Evolutionary conservation across 1,140 invertebrate species (phyloP), one percentile per base, ranked within the genome.

Genomic region (Berghia stephanieae): DNA sequence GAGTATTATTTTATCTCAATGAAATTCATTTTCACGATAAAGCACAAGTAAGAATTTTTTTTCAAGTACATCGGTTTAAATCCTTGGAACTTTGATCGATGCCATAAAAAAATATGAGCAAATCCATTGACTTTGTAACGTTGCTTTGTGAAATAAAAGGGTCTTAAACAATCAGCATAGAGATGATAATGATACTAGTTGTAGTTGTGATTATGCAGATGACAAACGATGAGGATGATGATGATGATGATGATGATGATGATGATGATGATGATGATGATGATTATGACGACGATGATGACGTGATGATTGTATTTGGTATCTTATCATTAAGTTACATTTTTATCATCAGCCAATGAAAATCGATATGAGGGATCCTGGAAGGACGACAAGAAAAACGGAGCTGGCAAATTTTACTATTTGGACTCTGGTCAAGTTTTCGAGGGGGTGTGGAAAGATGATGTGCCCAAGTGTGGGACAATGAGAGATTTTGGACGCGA

Each of bases 331-430:
- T 52, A 24, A 75, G 10, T 46, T 36, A 52, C 42, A 69, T 24
- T 42, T n/a, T 70, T 55, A 75, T 46, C 79, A 81, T 36, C 79
- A 89, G 89, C 85, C 34, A 89, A 90, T 86, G 89, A 89, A 78
- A 90, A 90, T 77, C 77, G 88, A 49, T 90, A 90, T 84, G 88
- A 90, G 80, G 89, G 89, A 10, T 84, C 85, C 38, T 90, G 89
- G 89, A 84, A 86, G 67, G 83, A 89, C 77, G 88, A 87, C 78
- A 89, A 84, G 81, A 90, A 90, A 82, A 89, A 90, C 78, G 90
- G 90, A 40, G 80, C 83, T 24, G 89, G 90, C 8, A 90, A 90
- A 82, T 90, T 86, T 75, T 90, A 86, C 76, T 90, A 88, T 82
- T 79, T 89, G 16, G 87, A 88, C 63, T 86, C 86, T 57, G 89